Evolutionary conservation across 2,113 vertebrate species (phyloP).

Genomic region (Brienomyrus brachyistius): DNA sequence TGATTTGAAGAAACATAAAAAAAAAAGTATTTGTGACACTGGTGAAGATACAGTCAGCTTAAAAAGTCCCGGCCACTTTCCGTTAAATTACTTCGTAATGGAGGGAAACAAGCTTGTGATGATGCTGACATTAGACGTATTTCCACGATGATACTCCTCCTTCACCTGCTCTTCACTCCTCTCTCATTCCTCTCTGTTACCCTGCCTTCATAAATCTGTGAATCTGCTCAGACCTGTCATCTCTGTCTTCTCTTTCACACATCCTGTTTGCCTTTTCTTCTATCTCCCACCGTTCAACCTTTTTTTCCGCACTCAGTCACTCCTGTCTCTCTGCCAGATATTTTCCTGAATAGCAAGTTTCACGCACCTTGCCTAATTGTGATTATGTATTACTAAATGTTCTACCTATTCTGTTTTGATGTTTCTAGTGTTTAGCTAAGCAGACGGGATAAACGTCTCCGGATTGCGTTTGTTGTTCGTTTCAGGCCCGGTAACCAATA

Average conservation of each 20-base stretch:
- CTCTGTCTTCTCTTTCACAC: neutral
- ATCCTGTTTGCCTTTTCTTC: neutral
- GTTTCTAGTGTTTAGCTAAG: conserved; percentile 18
- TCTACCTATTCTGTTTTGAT: neutral
- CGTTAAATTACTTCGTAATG: neutral
- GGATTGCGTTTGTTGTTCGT: conserved; percentile 55
- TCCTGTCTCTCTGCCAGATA: neutral
- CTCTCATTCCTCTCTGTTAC: neutral
- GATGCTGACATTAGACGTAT: neutral
- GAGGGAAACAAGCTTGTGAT: neutral
- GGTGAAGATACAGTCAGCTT: neutral
- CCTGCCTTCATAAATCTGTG: neutral
- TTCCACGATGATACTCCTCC: neutral
- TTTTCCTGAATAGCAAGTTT: neutral
- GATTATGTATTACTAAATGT: neutral
- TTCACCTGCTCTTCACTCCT: neutral
- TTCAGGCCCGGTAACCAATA: conserved; percentile 48
- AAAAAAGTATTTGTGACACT: neutral
- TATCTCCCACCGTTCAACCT: neutral
- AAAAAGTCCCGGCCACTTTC: neutral
- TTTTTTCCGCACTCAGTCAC: neutral
- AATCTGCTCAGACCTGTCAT: neutral
- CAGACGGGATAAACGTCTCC: conserved; percentile 31
- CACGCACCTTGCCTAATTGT: neutral
- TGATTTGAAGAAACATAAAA: neutral